These are phyloP conservation scores for Turnix velox DNA, from an alignment of 2,113 vertebrate genomes.

Conservation along the genomic window DNA sequence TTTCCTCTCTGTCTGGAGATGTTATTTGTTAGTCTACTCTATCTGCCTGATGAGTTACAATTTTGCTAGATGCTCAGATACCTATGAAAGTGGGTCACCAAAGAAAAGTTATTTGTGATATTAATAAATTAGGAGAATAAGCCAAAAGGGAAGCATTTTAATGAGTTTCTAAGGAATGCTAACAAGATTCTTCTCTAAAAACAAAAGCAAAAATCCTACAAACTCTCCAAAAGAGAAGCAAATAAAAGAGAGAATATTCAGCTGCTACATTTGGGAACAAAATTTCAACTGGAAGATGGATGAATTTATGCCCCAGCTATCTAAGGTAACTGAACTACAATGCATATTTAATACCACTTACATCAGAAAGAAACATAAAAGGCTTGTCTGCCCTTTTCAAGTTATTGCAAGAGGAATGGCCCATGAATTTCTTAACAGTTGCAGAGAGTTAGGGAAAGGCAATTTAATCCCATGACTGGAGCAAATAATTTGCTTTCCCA, in stretches of 20 bases:
- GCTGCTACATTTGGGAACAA: slow-evolving; percentile 4
- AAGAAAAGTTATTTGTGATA: slow-evolving; percentile 60
- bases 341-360: slow-evolving; percentile 1
- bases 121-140: slow-evolving; percentile 66
- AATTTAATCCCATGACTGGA: slow-evolving; percentile 7
- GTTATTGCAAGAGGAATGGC: slow-evolving; percentile 7
- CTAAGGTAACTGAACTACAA: not conserved
- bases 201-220: slow-evolving; percentile 5
- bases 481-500: slow-evolving; percentile 15
- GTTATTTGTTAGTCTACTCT: not conserved
- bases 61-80: slow-evolving; percentile 52
- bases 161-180: slow-evolving; percentile 58
- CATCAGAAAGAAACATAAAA: slow-evolving; percentile 10
- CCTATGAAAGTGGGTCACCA: slow-evolving; percentile 61
- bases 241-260: slow-evolving; percentile 23
- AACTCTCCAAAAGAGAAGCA: not conserved
- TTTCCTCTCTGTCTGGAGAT: not conserved
- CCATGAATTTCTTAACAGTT: slow-evolving; percentile 54
- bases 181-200: slow-evolving; percentile 31
- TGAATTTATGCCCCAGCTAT: slow-evolving; percentile 21
- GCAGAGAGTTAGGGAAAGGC: not conserved
- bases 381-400: slow-evolving; percentile 3
- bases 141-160: slow-evolving; percentile 67
- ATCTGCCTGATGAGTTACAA: slow-evolving; percentile 6
- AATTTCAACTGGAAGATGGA: slow-evolving; percentile 17